A percentile compares a stretch with the other conserved stretches of the same genome.
Conservation (phyloP, 2,888 invertebrate genomes). For the Belgica antarctica region DNA sequence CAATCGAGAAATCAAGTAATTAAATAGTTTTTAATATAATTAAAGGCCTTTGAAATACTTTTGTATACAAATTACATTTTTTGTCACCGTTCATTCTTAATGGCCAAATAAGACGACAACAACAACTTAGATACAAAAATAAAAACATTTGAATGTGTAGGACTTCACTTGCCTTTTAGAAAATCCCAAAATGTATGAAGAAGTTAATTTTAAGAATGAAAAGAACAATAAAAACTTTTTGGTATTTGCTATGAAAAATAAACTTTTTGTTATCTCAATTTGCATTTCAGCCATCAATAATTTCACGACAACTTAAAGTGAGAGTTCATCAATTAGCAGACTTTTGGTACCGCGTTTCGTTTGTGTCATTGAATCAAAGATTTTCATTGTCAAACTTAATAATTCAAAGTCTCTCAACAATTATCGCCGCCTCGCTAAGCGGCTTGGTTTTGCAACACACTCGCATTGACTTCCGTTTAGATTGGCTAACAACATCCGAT, state of each 20-base stretch:
- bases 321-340: neutral
- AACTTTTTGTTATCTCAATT: too few species aligned
- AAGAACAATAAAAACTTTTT: too few species aligned
- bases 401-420: neutral
- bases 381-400: neutral
- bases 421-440: constrained; percentile 6
- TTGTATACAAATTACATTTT: too few species aligned
- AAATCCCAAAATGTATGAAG: neutral
- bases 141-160: neutral
- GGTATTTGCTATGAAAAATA: too few species aligned
- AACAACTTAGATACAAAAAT: neutral
- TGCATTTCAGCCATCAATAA: too few species aligned
- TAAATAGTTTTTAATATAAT: too few species aligned
- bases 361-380: neutral
- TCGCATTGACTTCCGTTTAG: neutral
- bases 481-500: constrained; percentile 4
- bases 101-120: neutral
- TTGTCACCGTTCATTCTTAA: too few species aligned
- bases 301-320: too few species aligned
- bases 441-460: neutral
- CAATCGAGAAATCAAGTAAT: too few species aligned
- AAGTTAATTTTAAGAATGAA: too few species aligned
- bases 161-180: neutral
- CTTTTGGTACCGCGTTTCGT: neutral
- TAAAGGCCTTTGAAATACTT: too few species aligned